Evolutionary conservation across 2,888 invertebrate species (phyloP).

Genomic region (Lingula anatina): DNA sequence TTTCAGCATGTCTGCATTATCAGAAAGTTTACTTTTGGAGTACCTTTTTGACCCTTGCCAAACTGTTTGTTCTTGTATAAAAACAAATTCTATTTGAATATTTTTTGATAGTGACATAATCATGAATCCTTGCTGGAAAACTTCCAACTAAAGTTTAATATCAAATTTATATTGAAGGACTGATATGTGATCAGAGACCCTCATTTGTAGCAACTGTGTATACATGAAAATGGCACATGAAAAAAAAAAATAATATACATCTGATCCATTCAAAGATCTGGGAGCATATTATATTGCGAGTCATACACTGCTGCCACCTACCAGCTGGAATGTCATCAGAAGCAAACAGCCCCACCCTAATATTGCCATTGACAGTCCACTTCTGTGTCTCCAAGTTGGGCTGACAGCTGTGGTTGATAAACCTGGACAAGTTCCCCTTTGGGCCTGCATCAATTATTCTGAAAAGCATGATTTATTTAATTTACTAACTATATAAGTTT

Average conservation of each 20-base stretch:
- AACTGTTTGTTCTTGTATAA: no score
- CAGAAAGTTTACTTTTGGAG: background rate
- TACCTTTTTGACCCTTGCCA: no score
- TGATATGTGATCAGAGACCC: no score
- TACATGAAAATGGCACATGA: no score
- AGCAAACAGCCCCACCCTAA: constrained; percentile 86
- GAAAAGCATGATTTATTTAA: constrained; percentile 6
- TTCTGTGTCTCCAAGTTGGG: constrained; percentile 95
- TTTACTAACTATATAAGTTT: background rate
- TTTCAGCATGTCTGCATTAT: no score
- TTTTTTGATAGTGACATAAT: no score
- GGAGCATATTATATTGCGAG: background rate
- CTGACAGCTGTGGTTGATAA: constrained; percentile 93
- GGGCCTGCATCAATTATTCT: constrained; percentile 89
- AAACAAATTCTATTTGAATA: background rate
- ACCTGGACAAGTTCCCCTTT: constrained; percentile 75
- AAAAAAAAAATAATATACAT: no score
- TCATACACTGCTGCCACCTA: constrained; percentile 29
- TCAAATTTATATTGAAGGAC: no score
- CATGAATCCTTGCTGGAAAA: no score
- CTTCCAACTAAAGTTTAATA: no score
- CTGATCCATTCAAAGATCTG: background rate
- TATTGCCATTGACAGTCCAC: constrained; percentile 89
- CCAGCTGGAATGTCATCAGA: constrained; percentile 68
- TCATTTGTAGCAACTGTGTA: no score